Evolutionary conservation across 2,888 invertebrate genomes (phyloP).

Genomic region (Campaea margaritaria): DNA sequence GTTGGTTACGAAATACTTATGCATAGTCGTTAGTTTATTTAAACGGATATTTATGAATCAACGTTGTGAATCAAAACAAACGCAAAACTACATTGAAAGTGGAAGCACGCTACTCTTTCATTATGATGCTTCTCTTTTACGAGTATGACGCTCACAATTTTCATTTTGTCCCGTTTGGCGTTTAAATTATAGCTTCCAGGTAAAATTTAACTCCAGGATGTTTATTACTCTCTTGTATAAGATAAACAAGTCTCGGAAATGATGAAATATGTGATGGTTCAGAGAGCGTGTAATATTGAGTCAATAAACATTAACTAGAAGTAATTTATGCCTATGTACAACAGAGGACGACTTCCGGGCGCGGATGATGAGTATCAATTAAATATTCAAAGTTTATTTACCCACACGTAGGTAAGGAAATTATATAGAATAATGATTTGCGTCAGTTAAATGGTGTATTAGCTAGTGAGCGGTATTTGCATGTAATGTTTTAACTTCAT

Average conservation of each 20-base stretch:
- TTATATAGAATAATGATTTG: conserved; percentile 46
- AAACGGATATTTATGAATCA: not conserved
- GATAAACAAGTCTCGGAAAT: conserved; percentile 19
- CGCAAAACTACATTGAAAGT: conserved; percentile 32
- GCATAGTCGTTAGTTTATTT: conserved; percentile 4
- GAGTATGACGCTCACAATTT: conserved; percentile 21
- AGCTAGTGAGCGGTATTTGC: conserved; percentile 61
- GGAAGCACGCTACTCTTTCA: conserved; percentile 39
- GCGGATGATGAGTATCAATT: too few species aligned
- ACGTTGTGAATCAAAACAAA: conserved; percentile 4
- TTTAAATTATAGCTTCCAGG: conserved; percentile 10
- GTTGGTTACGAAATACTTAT: conserved; percentile 22
- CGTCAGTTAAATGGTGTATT: conserved; percentile 3
- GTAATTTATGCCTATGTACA: too few species aligned
- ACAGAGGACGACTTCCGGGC: too few species aligned
- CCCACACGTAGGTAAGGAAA: conserved; percentile 29
- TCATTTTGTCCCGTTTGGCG: conserved; percentile 22
- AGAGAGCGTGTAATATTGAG: conserved; percentile 26
- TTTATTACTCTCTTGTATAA: conserved; percentile 39
- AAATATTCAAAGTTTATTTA: too few species aligned
- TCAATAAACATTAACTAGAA: conserved; percentile 36
- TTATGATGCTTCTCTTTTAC: conserved; percentile 35
- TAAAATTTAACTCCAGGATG: conserved; percentile 17
- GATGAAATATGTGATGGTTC: conserved; percentile 1
- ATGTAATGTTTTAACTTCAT: conserved; percentile 61